A percentile compares a stretch with the other conserved stretches of the same genome.
Evolutionary conservation across 1,140 invertebrate genomes (phyloP).

Genomic region (Nilaparvata lugens): DNA sequence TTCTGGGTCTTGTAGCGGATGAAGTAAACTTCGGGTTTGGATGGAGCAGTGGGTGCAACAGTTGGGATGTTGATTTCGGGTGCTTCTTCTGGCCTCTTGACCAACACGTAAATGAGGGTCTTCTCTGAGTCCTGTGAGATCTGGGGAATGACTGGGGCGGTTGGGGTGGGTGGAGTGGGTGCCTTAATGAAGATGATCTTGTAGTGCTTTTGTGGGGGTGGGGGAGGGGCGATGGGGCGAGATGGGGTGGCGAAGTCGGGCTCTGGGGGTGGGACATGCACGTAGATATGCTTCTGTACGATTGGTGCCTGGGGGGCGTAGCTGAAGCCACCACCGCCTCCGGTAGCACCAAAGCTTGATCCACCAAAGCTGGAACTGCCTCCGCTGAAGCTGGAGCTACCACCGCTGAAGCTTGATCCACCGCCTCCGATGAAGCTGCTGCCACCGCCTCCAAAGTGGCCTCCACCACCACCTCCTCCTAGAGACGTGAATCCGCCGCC

Average conservation of each 20-base stretch:
- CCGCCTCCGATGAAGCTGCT: conserved; percentile 29
- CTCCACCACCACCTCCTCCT: conserved; percentile 31
- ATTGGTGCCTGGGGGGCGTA: conserved; percentile 38
- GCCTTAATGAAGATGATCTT: conserved; percentile 87
- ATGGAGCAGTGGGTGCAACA: conserved; percentile 62
- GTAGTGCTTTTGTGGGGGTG: conserved; percentile 70
- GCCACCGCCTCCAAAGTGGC: conserved; percentile 30
- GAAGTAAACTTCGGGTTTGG: conserved; percentile 80
- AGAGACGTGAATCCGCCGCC: conserved; percentile 26
- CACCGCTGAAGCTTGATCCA: conserved; percentile 27
- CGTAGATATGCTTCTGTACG: conserved; percentile 71
- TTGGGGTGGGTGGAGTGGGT: conserved; percentile 61
- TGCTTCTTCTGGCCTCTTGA: conserved; percentile 73
- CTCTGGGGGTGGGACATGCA: conserved; percentile 71
- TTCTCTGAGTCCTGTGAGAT: conserved; percentile 75
- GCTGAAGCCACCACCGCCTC: conserved; percentile 33
- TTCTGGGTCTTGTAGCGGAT: conserved; percentile 77
- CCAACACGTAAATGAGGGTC: conserved; percentile 80
- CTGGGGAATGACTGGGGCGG: conserved; percentile 58
- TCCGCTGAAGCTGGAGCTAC: conserved; percentile 24
- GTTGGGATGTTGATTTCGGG: conserved; percentile 66
- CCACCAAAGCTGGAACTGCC: conserved; percentile 31
- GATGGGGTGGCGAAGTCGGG: conserved; percentile 45
- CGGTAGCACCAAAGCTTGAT: conserved; percentile 30
- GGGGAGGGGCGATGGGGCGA: conserved; percentile 43